Base-by-base conservation (phyloP, 2,888 invertebrate genomes). In the Tridacna crocea region DNA sequence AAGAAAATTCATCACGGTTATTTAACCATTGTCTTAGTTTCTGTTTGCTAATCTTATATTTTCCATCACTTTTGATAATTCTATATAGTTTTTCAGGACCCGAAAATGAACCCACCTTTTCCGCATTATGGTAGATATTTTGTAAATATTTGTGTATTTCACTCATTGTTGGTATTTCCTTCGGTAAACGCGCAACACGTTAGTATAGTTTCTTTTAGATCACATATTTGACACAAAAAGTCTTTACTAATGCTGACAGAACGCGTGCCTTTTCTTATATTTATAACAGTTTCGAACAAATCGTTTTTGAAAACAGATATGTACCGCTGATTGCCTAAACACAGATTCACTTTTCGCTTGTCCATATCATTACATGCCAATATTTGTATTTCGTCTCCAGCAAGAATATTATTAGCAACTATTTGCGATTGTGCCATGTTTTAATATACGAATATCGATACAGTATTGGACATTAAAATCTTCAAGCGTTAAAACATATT, bases 171-270 rank as follows among this genome's bases (percentile, higher is more conserved):
- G 36, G 36, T 15, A 63, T 22, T 17, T 24, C 22, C 26, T 63
- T 63, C 65, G 65, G 22, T 63, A 63, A 63, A 63, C 22, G 65
- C 19, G n/a, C 65, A 24, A 63, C 65, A 63, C 15, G 22, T 17
- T 4, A 24, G 65, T 19, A 63, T 24, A 22, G 65, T 63, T 63
- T 63, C 65, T 26, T 63, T 63, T 26, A 63, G 22, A 24, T 63
- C 26, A 63, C 26, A 63, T n/a, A 63, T 63, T 63, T 63, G 22
- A 19, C 17, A 22, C 15, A 63, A 26, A 22, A 63, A 22, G 24
- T 63, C 65, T 24, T 63, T 63, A 22, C 24, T 24, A 19, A 63
- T 4, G 15, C n/a, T 22, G 15, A 63, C 24, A 19, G 24, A 19
- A 19, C 65, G 19, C 22, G 22, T 24, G 17, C 65, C 65, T 63